Conservation (phyloP, 2,888 invertebrate genomes). For the Drosophila buzzatii region DNA sequence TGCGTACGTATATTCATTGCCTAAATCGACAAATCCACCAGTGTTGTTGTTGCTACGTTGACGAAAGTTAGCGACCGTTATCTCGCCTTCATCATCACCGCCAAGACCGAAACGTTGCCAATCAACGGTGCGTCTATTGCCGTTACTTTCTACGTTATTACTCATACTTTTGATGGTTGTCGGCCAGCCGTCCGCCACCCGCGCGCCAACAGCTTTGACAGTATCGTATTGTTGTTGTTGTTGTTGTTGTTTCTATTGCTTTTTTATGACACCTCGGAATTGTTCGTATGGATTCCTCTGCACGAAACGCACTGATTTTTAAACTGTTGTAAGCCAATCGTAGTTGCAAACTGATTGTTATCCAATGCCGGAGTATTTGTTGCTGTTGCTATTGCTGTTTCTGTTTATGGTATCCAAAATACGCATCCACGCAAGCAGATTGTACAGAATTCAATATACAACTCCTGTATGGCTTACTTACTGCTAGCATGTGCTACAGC, state of each 20-base stretch:
- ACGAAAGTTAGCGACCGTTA: conserved; percentile 85
- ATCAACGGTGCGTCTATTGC: conserved; percentile 79
- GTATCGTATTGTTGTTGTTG: conserved; percentile 20
- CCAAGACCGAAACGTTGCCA: conserved; percentile 83
- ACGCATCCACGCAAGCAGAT: conserved; percentile 58
- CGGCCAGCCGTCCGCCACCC: conserved; percentile 24
- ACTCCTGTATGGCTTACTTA: conserved; percentile 39
- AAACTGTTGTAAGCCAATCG: conserved; percentile 21
- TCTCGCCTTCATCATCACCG: conserved; percentile 84
- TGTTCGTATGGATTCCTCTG: conserved; percentile 4
- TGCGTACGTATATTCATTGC: conserved; percentile 91
- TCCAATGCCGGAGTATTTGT: conserved; percentile 38
- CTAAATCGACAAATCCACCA: conserved; percentile 91
- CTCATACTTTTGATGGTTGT: conserved; percentile 54
- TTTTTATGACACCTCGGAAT: conserved; percentile 17
- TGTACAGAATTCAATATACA: conserved; percentile 4
- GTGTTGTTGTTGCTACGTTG: conserved; percentile 86
- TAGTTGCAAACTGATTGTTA: conserved; percentile 45
- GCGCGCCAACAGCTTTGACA: conserved; percentile 24
- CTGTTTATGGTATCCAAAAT: conserved; percentile 42
- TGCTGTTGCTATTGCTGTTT: conserved; percentile 30
- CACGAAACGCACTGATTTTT: conserved; percentile 5
- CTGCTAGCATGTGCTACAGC: conserved; percentile 9
- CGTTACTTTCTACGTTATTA: conserved; percentile 68
- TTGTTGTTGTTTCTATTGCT: background rate